Conservation (phyloP, 2,113 vertebrate genomes). For the Dunckerocampus dactyliophorus region DNA sequence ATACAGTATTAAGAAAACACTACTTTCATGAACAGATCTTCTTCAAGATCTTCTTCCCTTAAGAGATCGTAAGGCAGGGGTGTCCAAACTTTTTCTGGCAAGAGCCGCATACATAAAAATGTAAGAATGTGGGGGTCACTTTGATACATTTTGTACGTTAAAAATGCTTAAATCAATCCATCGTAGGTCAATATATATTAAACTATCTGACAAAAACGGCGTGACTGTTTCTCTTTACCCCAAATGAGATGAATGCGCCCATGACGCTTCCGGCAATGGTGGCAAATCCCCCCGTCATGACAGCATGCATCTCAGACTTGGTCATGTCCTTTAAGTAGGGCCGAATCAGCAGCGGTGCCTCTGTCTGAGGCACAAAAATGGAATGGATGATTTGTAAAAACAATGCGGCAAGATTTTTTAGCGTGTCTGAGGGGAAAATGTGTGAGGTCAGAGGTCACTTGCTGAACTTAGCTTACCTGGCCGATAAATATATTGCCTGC, state of each 20-base stretch:
- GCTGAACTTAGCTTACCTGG: constrained; percentile 73
- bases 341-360: constrained; percentile 86
- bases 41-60: too few species aligned
- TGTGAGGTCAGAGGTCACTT: constrained; percentile 3
- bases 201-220: background rate
- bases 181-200: too few species aligned
- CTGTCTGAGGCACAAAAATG: constrained; percentile 70
- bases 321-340: constrained; percentile 90
- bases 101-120: too few species aligned
- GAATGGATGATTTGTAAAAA: background rate
- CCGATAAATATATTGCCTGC: constrained; percentile 96
- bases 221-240: constrained; percentile 70
- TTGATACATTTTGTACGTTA: too few species aligned
- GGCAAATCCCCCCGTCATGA: constrained; percentile 90
- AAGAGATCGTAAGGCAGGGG: too few species aligned
- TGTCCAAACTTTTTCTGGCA: too few species aligned
- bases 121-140: too few species aligned
- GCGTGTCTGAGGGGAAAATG: too few species aligned
- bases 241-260: constrained; percentile 92
- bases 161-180: too few species aligned
- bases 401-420: background rate
- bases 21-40: too few species aligned
- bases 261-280: constrained; percentile 93
- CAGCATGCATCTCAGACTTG: constrained; percentile 87
- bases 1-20: too few species aligned